A percentile compares a stretch with the other conserved stretches of the same genome.
These are phyloP conservation scores for Furnarius figulus DNA, from an alignment of 2,113 vertebrate genomes.

Conservation along the genomic window DNA sequence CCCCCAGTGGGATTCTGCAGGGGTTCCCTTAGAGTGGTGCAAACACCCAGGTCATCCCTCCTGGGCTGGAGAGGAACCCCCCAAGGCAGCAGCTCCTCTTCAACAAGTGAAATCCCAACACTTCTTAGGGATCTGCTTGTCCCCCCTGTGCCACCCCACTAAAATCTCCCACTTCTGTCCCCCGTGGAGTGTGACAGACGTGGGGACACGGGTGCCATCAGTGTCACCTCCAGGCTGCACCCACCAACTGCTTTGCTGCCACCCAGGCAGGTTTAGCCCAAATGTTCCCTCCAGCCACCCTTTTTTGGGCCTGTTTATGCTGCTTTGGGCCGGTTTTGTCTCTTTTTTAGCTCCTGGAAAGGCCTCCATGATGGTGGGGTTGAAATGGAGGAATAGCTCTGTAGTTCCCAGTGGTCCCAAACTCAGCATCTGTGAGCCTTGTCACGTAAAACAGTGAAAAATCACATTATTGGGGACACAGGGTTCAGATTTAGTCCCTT, in stretches of 20 bases:
- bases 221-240: background rate
- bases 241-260: background rate
- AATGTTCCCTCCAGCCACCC: background rate
- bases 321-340: background rate
- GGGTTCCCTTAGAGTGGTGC: background rate
- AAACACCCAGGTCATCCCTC: background rate
- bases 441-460: background rate
- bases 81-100: background rate
- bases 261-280: rapidly evolving
- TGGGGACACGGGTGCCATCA: rapidly evolving
- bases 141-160: background rate
- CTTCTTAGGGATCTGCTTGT: rapidly evolving
- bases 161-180: background rate
- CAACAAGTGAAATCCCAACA: background rate
- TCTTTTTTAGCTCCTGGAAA: background rate
- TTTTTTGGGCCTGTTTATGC: background rate
- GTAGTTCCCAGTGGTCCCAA: background rate
- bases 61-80: background rate
- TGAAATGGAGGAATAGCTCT: background rate
- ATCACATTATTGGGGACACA: background rate
- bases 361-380: background rate
- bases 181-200: rapidly evolving
- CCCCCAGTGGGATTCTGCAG: background rate
- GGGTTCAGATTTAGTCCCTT: background rate
- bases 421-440: rapidly evolving